Evolutionary conservation across 2,888 invertebrate species (phyloP).

Genomic region (Caenorhabditis panamensis): DNA sequence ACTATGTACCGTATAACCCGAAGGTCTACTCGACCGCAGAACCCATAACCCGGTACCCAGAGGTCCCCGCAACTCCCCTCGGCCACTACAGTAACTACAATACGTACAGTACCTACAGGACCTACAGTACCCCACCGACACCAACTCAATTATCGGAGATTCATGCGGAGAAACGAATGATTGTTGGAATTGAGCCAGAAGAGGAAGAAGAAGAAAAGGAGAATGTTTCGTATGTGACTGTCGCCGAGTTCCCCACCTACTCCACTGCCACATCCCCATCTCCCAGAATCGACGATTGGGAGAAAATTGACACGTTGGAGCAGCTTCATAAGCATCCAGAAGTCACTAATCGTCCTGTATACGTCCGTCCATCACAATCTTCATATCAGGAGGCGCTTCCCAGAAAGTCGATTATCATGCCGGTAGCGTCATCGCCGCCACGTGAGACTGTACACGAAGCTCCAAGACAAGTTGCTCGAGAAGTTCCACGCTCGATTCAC

Average conservation of each 20-base stretch:
- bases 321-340: constrained; percentile 34
- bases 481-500: too few species aligned
- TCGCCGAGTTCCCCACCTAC: constrained; percentile 17
- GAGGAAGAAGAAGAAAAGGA: not conserved
- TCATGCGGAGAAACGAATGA: constrained; percentile 54
- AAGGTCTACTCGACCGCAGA: not conserved
- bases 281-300: not conserved
- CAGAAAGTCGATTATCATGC: not conserved
- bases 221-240: constrained; percentile 36
- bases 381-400: constrained; percentile 4
- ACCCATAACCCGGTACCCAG: not conserved
- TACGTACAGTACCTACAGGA: constrained; percentile 4
- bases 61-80: constrained; percentile 1
- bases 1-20: not conserved
- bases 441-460: too few species aligned
- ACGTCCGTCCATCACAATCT: constrained; percentile 8
- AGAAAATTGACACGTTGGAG: not conserved
- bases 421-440: not conserved
- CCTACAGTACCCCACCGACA: not conserved
- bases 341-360: constrained; percentile 33
- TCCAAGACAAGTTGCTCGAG: too few species aligned
- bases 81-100: not conserved
- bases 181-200: constrained; percentile 23
- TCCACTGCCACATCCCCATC: constrained; percentile 27
- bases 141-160: constrained; percentile 34